Conservation (phyloP, 2,113 vertebrate genomes). For the Chinchilla lanigera region DNA sequence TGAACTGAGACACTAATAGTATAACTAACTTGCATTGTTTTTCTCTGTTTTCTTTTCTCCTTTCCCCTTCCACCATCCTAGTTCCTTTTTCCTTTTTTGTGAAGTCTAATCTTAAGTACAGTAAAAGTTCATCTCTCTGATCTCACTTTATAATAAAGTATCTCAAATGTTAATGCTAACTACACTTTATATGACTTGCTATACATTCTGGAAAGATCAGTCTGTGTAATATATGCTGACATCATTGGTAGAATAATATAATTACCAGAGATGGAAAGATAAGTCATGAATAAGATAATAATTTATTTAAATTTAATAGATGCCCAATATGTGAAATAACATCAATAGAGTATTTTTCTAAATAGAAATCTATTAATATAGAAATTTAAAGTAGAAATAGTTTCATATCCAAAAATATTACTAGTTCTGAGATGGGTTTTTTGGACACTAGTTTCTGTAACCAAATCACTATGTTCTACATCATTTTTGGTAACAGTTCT, state of each 20-base stretch:
- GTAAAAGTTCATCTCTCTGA: background rate
- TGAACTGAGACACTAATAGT: too few species aligned
- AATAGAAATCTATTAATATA: background rate
- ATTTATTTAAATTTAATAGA: background rate
- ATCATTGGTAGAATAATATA: background rate
- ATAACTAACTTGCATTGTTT: too few species aligned
- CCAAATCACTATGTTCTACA: background rate
- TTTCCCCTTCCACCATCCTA: too few species aligned
- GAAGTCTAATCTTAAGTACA: background rate
- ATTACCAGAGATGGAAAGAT: background rate
- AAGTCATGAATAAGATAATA: background rate
- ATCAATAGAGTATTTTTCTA: background rate
- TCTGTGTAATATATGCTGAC: background rate
- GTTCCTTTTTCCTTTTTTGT: background rate
- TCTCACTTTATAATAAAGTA: background rate
- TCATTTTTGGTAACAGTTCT: background rate
- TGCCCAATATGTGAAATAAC: background rate
- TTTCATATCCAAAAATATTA: background rate
- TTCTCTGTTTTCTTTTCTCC: too few species aligned
- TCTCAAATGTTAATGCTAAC: background rate
- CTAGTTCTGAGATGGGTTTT: background rate
- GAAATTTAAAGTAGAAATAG: conserved; percentile 20
- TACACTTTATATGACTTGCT: background rate
- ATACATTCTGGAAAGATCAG: background rate
- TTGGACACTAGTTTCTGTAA: background rate